A percentile compares a stretch with the other conserved stretches of the same genome.
phyloP scores from a whole-genome alignment of 2,888 invertebrate species.

The Dolichomitus sp. region DNA sequence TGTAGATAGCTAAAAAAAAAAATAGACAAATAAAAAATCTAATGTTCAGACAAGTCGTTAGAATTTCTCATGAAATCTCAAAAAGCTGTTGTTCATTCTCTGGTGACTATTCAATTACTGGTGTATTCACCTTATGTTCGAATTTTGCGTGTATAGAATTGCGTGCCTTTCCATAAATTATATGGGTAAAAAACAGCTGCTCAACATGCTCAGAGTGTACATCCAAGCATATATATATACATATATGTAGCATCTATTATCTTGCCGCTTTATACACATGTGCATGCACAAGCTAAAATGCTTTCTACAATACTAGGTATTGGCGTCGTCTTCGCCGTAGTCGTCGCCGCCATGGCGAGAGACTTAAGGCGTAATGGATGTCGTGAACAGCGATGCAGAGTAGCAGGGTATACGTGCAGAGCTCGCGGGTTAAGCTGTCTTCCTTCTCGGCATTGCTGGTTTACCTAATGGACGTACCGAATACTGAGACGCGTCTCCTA shows the following conservation, averaged over 20 bases:
- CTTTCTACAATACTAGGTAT: background rate
- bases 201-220: background rate
- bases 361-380: constrained; percentile 45
- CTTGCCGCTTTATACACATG: background rate
- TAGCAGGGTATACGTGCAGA: constrained; percentile 19
- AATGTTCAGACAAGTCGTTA: no score
- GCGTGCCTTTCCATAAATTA: background rate
- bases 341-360: constrained; percentile 1
- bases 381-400: constrained; percentile 44
- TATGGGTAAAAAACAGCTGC: background rate
- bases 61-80: no score
- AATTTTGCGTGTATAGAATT: background rate
- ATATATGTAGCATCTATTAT: background rate
- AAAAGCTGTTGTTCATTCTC: no score
- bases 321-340: background rate
- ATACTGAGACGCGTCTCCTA: constrained; percentile 38
- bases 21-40: no score
- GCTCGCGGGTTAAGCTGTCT: constrained; percentile 23
- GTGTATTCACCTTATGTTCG: background rate
- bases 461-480: constrained; percentile 44
- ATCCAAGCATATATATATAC: background rate
- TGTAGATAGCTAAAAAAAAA: no score
- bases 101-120: no score
- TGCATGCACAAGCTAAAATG: constrained; percentile 11
- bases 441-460: constrained; percentile 23